Evolutionary conservation across 2,113 vertebrate genomes (phyloP), one percentile per base, ranked within the genome.

Genomic region (Aleadryas rufinucha): DNA sequence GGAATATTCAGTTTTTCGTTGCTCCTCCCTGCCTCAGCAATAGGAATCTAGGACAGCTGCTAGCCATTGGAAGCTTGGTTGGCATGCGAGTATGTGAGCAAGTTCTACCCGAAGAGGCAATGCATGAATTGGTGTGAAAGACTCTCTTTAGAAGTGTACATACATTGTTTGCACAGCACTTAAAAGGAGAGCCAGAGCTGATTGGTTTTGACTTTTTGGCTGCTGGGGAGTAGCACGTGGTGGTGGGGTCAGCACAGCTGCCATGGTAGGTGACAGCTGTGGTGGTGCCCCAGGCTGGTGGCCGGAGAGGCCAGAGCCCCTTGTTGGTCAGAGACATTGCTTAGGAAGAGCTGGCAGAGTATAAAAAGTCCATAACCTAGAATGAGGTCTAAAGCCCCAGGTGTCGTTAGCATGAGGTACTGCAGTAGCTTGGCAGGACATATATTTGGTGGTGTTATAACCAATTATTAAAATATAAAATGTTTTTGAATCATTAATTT

Each of bases 341-440:
- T 3, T 1, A 0, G 13, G 33, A 13, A 70, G 16, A 65, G 4
- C 5, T 49, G 35, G 6, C 13, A 26, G 39, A 35, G 30, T 33
- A 17, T 2, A 20, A 26, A 20, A 20, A 69, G 14, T 0, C 3
- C 1, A 0, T 18, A 37, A n/a, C 4, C 8, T 1, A 22, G 19
- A 64, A 23, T 20, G 28, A 59, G 1, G 9, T 37, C 20, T 66
- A 8, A 90, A 59, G 30, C 45, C 5, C 12, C 20, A 19, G 7
- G 1, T 76, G 22, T 50, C 16, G 5, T n/a, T 60, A 52, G 13
- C 3, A 5, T 10, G 33, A 83, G 8, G 4, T 31, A 35, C 44
- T 63, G 35, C 14, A 52, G 4, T 21, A 64, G 8, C 27, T 65
- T 64, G 12, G 3, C 52, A 59, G 12, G 18, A 19, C 0, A 1